Percentiles rank a stretch among this genome's conserved stretches.
These are phyloP conservation scores for Dromaius novaehollandiae DNA, from an alignment of 2,113 vertebrate genomes.

Conservation along the genomic window DNA sequence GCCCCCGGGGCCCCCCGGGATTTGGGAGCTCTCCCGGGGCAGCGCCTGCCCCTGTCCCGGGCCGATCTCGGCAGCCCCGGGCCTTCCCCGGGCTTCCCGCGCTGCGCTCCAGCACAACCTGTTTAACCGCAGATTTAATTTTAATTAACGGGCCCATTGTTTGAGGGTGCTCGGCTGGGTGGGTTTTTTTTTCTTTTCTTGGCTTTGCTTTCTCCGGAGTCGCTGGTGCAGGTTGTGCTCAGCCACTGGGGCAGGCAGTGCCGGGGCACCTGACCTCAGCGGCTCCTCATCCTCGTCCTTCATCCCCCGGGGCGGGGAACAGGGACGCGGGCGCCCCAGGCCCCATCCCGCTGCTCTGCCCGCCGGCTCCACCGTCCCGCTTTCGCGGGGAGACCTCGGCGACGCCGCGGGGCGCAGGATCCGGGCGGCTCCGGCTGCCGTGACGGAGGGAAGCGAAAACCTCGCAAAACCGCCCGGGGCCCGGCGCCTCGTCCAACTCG, in stretches of 20 bases:
- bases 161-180: not conserved
- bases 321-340: not conserved
- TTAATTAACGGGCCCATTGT: slow-evolving; percentile 63
- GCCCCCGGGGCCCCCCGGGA: not conserved
- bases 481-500: not conserved
- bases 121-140: slow-evolving; percentile 50
- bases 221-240: fast-evolving
- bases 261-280: no score
- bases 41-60: not conserved
- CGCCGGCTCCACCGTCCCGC: not conserved
- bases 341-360: not conserved
- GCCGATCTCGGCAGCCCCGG: fast-evolving
- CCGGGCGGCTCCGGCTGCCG: not conserved
- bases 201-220: not conserved
- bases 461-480: not conserved
- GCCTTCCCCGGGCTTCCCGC: not conserved
- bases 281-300: not conserved
- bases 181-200: not conserved
- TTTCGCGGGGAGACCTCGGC: no score
- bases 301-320: fast-evolving
- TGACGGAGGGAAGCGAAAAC: not conserved
- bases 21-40: not conserved
- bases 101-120: slow-evolving; percentile 34
- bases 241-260: no score
- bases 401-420: not conserved